These are phyloP conservation scores for Aphrophora alni DNA, from an alignment of 2,888 invertebrate species.

Conservation along the genomic window DNA sequence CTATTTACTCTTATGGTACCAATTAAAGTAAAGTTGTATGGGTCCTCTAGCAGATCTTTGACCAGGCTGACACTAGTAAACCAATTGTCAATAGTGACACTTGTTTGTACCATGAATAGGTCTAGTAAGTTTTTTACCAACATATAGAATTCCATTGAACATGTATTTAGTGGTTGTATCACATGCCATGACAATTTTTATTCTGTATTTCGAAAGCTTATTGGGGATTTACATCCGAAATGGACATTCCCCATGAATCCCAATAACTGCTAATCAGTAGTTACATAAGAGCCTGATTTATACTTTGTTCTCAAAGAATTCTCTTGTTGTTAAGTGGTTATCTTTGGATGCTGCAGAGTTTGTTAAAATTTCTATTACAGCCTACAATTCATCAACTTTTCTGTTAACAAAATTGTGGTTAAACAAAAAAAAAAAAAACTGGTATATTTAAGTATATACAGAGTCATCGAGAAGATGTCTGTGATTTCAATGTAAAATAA, in stretches of 20 bases:
- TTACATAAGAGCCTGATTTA: constrained; percentile 9
- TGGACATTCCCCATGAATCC: constrained; percentile 12
- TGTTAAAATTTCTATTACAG: not conserved
- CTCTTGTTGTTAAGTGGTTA: constrained; percentile 6
- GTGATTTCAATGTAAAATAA: too few species aligned
- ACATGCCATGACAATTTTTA: constrained; percentile 20
- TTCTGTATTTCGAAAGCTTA: constrained; percentile 20
- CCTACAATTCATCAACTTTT: constrained; percentile 14
- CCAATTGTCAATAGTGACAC: constrained; percentile 24
- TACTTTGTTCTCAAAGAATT: constrained; percentile 18
- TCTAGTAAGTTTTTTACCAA: constrained; percentile 18
- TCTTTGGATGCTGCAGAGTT: not conserved
- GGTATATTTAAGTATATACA: too few species aligned
- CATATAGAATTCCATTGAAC: constrained; percentile 15
- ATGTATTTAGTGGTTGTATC: constrained; percentile 16
- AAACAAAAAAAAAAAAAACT: too few species aligned
- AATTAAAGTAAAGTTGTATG: not conserved
- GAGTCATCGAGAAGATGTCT: too few species aligned
- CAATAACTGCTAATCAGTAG: constrained; percentile 16
- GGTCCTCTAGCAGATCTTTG: constrained; percentile 18
- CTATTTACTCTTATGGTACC: not conserved
- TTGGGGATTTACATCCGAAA: constrained; percentile 21
- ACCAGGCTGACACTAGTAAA: constrained; percentile 17
- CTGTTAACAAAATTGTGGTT: too few species aligned
- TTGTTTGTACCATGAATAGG: constrained; percentile 15